phyloP scores from a whole-genome alignment of 1,140 invertebrate species.

The Bombyx mori region ASM3026992v2 NC_085120.1:1671501-1672000 shows the following conservation, averaged over 20 bases:
- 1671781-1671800: conserved; percentile 87
- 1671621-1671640: conserved; percentile 93
- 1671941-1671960: too few species aligned
- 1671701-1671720: conserved; percentile 94
- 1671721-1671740: conserved; percentile 93
- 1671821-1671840: conserved; percentile 6
- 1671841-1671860: neutral
- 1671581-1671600: too few species aligned
- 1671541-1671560: too few species aligned
- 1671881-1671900: too few species aligned
- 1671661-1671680: conserved; percentile 92
- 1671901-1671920: too few species aligned
- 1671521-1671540: too few species aligned
- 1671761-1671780: conserved; percentile 93
- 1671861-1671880: too few species aligned
- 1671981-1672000: too few species aligned
- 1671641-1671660: conserved; percentile 97
- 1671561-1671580: too few species aligned
- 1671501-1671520: too few species aligned
- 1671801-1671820: conserved; percentile 24
- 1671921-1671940: too few species aligned
- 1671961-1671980: too few species aligned
- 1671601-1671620: conserved; percentile 87
- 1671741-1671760: conserved; percentile 89
- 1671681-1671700: conserved; percentile 84